Percentiles rank a stretch among this genome's conserved stretches.
These are phyloP conservation scores for Eilema sororculum DNA, from an alignment of 2,888 invertebrate genomes.

Conservation along the genomic window DNA sequence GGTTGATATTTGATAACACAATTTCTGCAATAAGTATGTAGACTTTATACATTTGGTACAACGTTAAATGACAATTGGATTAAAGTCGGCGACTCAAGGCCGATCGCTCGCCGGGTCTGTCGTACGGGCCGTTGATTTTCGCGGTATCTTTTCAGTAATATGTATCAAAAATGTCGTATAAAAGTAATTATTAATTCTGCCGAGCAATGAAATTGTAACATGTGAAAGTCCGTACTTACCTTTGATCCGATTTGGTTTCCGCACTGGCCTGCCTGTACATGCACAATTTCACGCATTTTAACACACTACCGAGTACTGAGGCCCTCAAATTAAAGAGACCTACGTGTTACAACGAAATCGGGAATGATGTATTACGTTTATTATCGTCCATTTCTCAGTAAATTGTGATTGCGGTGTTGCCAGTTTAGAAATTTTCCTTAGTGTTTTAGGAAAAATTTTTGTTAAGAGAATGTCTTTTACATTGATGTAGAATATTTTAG, in stretches of 20 bases:
- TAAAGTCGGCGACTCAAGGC: not conserved
- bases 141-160: not conserved
- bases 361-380: conserved; percentile 12
- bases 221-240: conserved; percentile 85
- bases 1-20: not conserved
- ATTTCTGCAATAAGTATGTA: not conserved
- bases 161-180: not conserved
- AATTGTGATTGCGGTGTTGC: conserved; percentile 40
- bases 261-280: conserved; percentile 97
- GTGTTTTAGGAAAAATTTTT: not conserved
- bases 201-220: too few relatives aligned
- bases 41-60: not conserved
- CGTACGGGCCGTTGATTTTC: not conserved
- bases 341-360: conserved; percentile 6
- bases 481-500: not conserved
- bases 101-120: not conserved
- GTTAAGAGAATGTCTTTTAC: not conserved
- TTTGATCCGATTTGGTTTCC: conserved; percentile 98
- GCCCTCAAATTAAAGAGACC: conserved; percentile 19
- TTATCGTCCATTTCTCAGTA: conserved; percentile 37
- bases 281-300: conserved; percentile 97
- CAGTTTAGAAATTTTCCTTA: conserved; percentile 18
- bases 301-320: conserved; percentile 9
- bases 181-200: not conserved
- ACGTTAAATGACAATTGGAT: not conserved